Evolutionary conservation across 2,797 vertebrate species (phyloP).

Genomic region (Fistularia commersonii): DNA sequence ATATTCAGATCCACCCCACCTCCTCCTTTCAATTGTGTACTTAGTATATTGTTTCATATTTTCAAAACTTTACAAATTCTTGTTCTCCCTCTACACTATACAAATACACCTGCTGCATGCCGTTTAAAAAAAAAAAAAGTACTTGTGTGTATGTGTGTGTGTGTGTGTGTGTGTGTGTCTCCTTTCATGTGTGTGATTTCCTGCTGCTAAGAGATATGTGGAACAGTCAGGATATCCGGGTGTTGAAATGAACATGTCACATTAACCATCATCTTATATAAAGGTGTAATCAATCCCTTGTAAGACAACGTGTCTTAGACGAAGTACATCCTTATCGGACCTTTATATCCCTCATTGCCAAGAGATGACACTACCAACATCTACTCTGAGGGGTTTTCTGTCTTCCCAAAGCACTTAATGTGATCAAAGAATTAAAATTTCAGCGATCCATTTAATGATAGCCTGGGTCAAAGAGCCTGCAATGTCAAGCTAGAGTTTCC

Average conservation of each 20-base stretch:
- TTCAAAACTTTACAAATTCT: too few relatives aligned
- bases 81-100: too few relatives aligned
- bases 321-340: constrained; percentile 34
- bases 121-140: too few relatives aligned
- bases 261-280: constrained; percentile 52
- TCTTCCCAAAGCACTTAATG: constrained; percentile 83
- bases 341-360: constrained; percentile 63
- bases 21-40: too few relatives aligned
- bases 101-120: too few relatives aligned
- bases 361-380: constrained; percentile 74
- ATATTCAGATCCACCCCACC: too few relatives aligned
- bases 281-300: constrained; percentile 68
- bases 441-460: constrained; percentile 76
- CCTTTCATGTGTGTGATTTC: constrained; percentile 55
- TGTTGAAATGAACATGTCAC: constrained; percentile 62
- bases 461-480: constrained; percentile 50
- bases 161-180: background rate
- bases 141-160: too few relatives aligned
- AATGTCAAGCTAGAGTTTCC: constrained; percentile 70
- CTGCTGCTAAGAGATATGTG: constrained; percentile 30
- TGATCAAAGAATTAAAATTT: constrained; percentile 89
- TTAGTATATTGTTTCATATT: too few relatives aligned
- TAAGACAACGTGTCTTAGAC: constrained; percentile 46
- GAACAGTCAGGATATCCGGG: constrained; percentile 48
- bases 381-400: constrained; percentile 69